Evolutionary conservation across 1,140 invertebrate species (phyloP), one percentile per base, ranked within the genome.

Genomic region (Schlechtendalia chinensis): DNA sequence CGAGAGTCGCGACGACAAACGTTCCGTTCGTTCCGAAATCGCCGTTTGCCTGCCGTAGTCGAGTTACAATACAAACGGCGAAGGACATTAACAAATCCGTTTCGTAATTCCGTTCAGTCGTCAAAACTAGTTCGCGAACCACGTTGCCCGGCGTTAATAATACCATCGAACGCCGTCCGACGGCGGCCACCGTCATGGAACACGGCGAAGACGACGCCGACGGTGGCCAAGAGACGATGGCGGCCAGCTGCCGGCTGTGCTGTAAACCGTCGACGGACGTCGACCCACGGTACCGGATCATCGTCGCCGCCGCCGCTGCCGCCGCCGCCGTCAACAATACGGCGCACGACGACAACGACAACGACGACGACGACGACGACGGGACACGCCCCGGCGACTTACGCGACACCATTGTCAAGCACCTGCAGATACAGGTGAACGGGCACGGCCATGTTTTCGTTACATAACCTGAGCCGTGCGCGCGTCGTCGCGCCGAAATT

Each of bases 321-420:
- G 32, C 22, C n/a, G 32, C 32, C 6, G 16, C 27, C 24, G 50
- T 10, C n/a, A n/a, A n/a, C n/a, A n/a, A n/a, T n/a, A n/a, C n/a
- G n/a, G n/a, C n/a, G n/a, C n/a, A n/a, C n/a, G n/a, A n/a, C n/a
- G 32, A 39, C 32, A 39, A 39, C 11, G 53, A 1, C 1, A 53
- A 59, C 47, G 69, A 67, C 63, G 32, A 77, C 22, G 56, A 19
- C 24, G 69, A 29, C 45, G 45, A 16, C 3, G 22, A n/a, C 58
- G 45, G 22, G 58, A 61, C 75, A 79, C 75, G 75, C 75, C 75
- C 75, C 58, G 58, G 39, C 1, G 58, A 39, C 1, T 54, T 63
- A 11, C 58, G 75, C 39, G 75, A 79, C 58, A 63, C 58, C 75
- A 63, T 79, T n/a, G 32, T 79, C 75, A 79, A 79, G 39, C 56